Conservation (phyloP, 2,888 invertebrate genomes). For the Heliconius ethilla region DNA sequence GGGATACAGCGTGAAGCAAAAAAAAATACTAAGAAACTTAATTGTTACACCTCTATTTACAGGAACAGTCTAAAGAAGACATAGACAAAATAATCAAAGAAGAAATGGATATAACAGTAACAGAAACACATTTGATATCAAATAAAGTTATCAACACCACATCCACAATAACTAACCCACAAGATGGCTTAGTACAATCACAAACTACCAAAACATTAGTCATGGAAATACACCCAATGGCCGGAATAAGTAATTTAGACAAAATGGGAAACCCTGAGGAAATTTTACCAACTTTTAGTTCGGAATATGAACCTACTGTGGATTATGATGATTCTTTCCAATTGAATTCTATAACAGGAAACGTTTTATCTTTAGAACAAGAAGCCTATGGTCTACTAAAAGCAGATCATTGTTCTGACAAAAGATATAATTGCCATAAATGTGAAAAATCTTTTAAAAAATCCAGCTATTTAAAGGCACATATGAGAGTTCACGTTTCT, state of each 20-base stretch:
- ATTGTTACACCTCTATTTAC: background rate
- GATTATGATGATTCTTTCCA: slow-evolving; percentile 63
- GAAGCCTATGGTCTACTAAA: slow-evolving; percentile 69
- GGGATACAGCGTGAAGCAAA: background rate
- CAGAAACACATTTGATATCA: slow-evolving; percentile 72
- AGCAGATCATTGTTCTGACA: slow-evolving; percentile 48
- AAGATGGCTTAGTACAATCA: slow-evolving; percentile 63
- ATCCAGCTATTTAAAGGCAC: slow-evolving; percentile 52
- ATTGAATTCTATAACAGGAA: slow-evolving; percentile 74
- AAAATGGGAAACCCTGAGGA: slow-evolving; percentile 66
- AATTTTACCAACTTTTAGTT: slow-evolving; percentile 60
- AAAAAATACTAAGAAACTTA: background rate
- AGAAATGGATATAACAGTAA: slow-evolving; percentile 63
- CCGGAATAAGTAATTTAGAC: slow-evolving; percentile 43
- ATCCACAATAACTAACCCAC: slow-evolving; percentile 64
- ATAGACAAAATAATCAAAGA: slow-evolving; percentile 59
- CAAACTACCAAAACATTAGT: slow-evolving; percentile 69
- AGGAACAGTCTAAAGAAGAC: slow-evolving; percentile 53
- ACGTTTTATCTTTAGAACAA: slow-evolving; percentile 69
- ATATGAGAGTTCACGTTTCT: slow-evolving; percentile 62
- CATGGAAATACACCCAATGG: slow-evolving; percentile 70
- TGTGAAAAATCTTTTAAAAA: slow-evolving; percentile 61
- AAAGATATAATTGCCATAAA: slow-evolving; percentile 47
- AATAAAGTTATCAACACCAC: slow-evolving; percentile 70
- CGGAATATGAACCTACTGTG: slow-evolving; percentile 47